Percentiles rank a stretch among this genome's conserved stretches.
Evolutionary conservation across 2,113 vertebrate genomes (phyloP).

Genomic region (Ceyx margarethae): DNA sequence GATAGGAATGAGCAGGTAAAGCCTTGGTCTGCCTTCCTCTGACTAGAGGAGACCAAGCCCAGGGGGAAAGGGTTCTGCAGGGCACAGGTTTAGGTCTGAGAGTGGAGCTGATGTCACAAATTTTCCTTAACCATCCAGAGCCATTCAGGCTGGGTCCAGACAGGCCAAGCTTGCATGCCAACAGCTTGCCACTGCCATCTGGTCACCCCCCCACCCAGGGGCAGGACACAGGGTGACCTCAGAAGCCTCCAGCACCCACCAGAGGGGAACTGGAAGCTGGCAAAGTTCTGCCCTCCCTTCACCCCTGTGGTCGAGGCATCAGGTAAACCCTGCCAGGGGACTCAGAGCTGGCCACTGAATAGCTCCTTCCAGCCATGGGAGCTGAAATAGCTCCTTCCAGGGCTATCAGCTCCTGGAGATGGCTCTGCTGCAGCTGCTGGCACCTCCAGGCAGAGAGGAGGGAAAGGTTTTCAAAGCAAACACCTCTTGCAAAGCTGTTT

Average conservation of each 20-base stretch:
- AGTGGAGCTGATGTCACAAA: fast-evolving
- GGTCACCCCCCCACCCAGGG: background rate
- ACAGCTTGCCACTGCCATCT: background rate
- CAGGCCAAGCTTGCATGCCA: background rate
- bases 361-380: background rate
- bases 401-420: background rate
- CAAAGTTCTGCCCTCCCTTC: background rate
- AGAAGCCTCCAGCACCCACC: background rate
- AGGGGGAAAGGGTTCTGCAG: background rate
- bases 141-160: background rate
- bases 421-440: conserved; percentile 26
- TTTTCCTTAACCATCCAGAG: background rate
- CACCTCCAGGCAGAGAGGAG: background rate
- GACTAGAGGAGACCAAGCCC: background rate
- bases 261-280: fast-evolving
- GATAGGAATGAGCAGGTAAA: background rate
- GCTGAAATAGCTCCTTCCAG: background rate
- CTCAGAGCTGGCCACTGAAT: background rate
- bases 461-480: background rate
- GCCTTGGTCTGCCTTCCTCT: background rate
- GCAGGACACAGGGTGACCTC: background rate
- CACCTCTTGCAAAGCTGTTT: background rate
- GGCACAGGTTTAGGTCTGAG: background rate
- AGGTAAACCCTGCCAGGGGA: background rate
- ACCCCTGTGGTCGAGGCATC: background rate